Evolutionary conservation across 2,888 invertebrate genomes (phyloP), one percentile per base, ranked within the genome.

Genomic region (Priocnemis perturbator): DNA sequence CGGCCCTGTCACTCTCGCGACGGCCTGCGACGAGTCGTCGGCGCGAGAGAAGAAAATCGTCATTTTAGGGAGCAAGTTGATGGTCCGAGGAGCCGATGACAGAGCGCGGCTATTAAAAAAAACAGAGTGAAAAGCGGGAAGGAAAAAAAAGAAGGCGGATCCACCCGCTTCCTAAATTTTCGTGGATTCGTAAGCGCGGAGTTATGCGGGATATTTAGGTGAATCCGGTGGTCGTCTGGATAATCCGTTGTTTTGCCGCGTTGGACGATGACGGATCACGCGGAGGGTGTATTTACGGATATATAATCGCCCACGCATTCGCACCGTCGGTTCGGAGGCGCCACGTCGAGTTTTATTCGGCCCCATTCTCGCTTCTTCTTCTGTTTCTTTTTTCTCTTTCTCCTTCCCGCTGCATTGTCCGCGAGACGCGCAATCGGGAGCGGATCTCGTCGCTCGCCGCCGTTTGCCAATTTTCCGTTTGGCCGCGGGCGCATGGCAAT

Each of bases 131-230:
- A 37, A 37, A 37, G 37, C 37, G 37, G 14, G 4, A 7, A 26
- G 26, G 3, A 7, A 11, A 11, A 74, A 79, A 77, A 79, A 79
- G 76, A 73, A 77, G 67, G 77, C 67, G 67, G 26, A 11, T 37
- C 11, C 11, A 11, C 11, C 37, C 68, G 78, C 73, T 81, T 82
- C 81, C 80, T 81, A 81, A 82, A 81, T 82, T 76, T 72, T 74
- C 37, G 75, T 70, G 67, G 74, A 77, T 81, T 81, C 82, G 82
- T 81, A 77, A 80, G 78, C 77, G 78, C 59, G 62, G 69, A 81
- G 81, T 76, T 74, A 81, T 81, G 77, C 78, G 79, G 80, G 65
- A 81, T 76, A 81, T 78, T 78, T 82, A 71, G 75, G 61, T 69
- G 52, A 52, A 26, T 71, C 61, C 58, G 48, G 50, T 63, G 71